Percentiles rank a stretch among this genome's conserved stretches.
phyloP scores from a whole-genome alignment of 2,797 vertebrate species.

The Pseudochirops cupreus region DNA sequence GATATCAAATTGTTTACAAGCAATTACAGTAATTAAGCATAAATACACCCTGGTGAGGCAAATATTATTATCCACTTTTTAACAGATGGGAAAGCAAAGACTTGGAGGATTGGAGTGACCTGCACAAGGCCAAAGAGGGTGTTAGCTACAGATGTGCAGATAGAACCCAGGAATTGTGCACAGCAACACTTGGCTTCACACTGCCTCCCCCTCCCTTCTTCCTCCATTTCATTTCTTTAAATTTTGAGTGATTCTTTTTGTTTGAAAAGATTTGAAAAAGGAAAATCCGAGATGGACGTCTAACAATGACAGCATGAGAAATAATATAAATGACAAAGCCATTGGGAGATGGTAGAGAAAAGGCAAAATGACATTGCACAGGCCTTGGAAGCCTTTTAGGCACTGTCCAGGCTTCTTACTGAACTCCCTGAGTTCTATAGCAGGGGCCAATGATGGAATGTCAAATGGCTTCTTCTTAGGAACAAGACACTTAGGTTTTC shows the following conservation, averaged over 20 bases:
- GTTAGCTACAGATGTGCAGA: conserved; percentile 24
- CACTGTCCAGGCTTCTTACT: neutral
- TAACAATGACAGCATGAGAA: neutral
- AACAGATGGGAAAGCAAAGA: conserved; percentile 82
- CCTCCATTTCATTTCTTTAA: neutral
- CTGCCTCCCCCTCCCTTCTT: neutral
- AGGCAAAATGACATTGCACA: neutral
- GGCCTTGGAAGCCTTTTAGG: neutral
- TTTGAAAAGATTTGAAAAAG: neutral
- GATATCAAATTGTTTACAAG: conserved; percentile 81
- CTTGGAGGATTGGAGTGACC: conserved; percentile 76
- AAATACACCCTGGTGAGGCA: conserved; percentile 82
- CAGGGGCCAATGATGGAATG: conserved; percentile 3
- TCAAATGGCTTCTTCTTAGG: conserved; percentile 18
- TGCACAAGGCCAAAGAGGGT: conserved; percentile 80
- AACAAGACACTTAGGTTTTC: conserved; percentile 67
- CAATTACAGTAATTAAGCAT: conserved; percentile 84
- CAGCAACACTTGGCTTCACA: neutral
- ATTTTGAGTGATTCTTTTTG: conserved; percentile 7
- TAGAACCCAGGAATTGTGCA: conserved; percentile 66
- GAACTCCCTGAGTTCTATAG: neutral
- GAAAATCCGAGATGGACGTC: neutral
- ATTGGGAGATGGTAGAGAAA: conserved; percentile 15
- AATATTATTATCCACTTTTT: conserved; percentile 85
- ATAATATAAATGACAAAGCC: neutral